Evolutionary conservation across 1,140 invertebrate species (phyloP).

Genomic region (Venturia canescens): DNA sequence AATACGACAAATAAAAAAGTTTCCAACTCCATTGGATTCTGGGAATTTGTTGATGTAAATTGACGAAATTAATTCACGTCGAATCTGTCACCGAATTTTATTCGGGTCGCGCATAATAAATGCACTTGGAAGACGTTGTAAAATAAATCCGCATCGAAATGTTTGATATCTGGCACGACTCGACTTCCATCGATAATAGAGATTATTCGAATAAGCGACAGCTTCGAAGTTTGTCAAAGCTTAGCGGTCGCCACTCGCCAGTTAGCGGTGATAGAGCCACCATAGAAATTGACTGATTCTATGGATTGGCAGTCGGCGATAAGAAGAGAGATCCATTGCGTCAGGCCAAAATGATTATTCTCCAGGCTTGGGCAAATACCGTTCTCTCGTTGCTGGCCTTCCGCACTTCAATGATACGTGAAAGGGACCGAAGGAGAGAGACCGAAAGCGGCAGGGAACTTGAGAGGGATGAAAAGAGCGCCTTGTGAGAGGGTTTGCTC

Average conservation of each 20-base stretch:
- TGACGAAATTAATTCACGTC: too few relatives aligned
- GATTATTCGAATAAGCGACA: too few relatives aligned
- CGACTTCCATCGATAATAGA: too few relatives aligned
- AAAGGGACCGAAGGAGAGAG: not conserved
- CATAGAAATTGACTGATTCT: conserved; percentile 4
- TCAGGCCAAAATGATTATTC: conserved; percentile 31
- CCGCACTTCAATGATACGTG: not conserved
- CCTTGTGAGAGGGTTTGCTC: conserved; percentile 9
- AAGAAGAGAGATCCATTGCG: conserved; percentile 17
- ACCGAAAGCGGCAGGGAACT: not conserved
- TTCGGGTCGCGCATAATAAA: too few relatives aligned
- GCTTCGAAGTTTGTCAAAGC: not conserved
- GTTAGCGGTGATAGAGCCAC: not conserved
- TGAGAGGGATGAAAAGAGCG: not conserved
- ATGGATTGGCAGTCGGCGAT: conserved; percentile 15
- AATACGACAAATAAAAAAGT: too few relatives aligned
- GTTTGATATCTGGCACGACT: not conserved
- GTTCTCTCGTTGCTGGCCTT: conserved; percentile 1
- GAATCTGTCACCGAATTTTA: too few relatives aligned
- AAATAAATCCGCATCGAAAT: not conserved
- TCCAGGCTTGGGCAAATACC: conserved; percentile 23
- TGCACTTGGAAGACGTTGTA: too few relatives aligned
- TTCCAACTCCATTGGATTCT: too few relatives aligned
- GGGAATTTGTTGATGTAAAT: too few relatives aligned
- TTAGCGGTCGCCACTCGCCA: not conserved